Percentiles rank a stretch among this genome's conserved stretches.
phyloP scores from a whole-genome alignment of 2,888 invertebrate genomes.

The Parasteatoda lunata region DNA sequence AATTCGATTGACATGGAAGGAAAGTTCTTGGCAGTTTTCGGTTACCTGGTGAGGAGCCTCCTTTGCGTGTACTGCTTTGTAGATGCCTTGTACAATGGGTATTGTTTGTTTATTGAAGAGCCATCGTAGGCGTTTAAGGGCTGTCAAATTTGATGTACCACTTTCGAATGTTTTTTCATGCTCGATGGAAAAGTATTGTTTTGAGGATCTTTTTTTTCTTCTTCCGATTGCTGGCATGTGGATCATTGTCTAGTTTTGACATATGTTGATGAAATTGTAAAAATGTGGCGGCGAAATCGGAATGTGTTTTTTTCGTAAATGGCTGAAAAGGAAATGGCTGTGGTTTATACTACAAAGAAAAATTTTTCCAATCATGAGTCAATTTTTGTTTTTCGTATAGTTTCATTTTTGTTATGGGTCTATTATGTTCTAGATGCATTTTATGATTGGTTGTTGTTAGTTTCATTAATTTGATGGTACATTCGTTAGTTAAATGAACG shows the following conservation, averaged over 20 bases:
- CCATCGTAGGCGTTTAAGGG: conserved; percentile 5
- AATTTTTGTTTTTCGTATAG: too few relatives aligned
- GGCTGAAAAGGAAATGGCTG: too few relatives aligned
- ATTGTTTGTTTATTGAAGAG: conserved; percentile 4
- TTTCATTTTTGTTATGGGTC: too few relatives aligned
- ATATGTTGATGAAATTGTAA: not conserved
- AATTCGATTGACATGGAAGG: conserved; percentile 3
- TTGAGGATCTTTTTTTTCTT: not conserved
- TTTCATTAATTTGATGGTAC: too few relatives aligned
- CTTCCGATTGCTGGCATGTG: not conserved
- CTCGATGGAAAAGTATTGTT: not conserved
- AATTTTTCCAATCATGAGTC: too few relatives aligned
- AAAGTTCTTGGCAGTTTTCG: not conserved
- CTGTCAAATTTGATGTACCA: conserved; percentile 9
- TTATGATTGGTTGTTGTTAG: too few relatives aligned
- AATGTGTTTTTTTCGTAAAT: not conserved
- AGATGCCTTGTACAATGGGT: not conserved
- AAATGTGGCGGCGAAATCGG: not conserved
- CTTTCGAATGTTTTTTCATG: not conserved
- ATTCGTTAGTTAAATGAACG: too few relatives aligned
- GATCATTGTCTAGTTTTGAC: not conserved
- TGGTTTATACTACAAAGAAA: too few relatives aligned
- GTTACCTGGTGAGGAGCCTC: not conserved
- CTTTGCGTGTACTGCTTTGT: not conserved
- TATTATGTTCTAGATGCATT: too few relatives aligned